Base-by-base conservation (phyloP, 1,140 invertebrate genomes). In the Neuroterus valhalla region DNA sequence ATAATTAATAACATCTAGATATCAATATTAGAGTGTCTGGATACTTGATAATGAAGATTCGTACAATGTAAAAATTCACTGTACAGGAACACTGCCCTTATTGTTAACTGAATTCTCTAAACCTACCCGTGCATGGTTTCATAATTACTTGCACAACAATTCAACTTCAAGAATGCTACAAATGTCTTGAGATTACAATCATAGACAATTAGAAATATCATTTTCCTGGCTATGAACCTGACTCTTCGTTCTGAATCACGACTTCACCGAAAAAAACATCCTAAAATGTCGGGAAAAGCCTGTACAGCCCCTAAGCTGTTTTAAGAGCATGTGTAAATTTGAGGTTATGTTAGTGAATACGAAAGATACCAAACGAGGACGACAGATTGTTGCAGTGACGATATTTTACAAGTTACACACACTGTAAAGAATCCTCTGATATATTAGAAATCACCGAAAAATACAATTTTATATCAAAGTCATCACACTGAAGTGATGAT, bases 271-370 rank as follows among this genome's bases (percentile, higher is more conserved):
- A 62, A 31, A 31, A 26, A 62, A 38, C 21, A 62, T 31, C 0
- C 31, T 15, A 48, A 38, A 2, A 26, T 31, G 2, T 31, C 55
- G 15, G 5, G 14, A 31, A 62, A 62, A 62, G 3, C 50, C 50
- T 8, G 10, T 38, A 38, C 6, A 38, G 31, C 8, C 31, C 10
- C 31, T 5, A 38, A 38, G 31, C 31, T 38, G 31, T 38, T 38
- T 8, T 38, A 62, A 62, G 55, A 23, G 55, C 55, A 62, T 62
- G 55, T 62, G 55, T 31, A 38, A 38, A 23, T 26, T 62, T 62
- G 55, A 62, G 55, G 55, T 62, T 62, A 62, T 62, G 55, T 31
- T 62, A 62, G 6, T 31, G 3, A 15, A 12, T 26, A 15, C 26
- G 12, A 62, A 31, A 4, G n/a, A 31, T 31, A 31, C 31, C 2